A percentile compares a stretch with the other conserved stretches of the same genome.
phyloP scores from a whole-genome alignment of 1,140 invertebrate species.

The Fopius arisanus region DNA sequence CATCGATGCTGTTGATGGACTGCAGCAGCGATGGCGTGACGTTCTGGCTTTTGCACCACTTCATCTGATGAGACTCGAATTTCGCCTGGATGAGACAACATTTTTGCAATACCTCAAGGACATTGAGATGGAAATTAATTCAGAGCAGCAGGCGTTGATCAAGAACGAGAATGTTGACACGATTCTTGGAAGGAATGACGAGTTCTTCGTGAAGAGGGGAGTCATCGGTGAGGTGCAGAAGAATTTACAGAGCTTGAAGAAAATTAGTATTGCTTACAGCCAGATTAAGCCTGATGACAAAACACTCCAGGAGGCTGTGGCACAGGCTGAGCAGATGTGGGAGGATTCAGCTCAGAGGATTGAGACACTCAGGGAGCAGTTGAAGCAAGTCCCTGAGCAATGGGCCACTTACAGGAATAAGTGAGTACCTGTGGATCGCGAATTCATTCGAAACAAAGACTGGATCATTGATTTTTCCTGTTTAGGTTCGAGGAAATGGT shows the following conservation, averaged over 20 bases:
- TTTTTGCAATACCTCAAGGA: conserved; percentile 87
- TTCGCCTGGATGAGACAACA: conserved; percentile 83
- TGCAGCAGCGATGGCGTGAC: conserved; percentile 81
- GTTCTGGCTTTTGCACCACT: conserved; percentile 81
- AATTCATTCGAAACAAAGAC: not conserved
- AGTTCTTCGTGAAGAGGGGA: conserved; percentile 77
- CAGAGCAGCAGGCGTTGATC: conserved; percentile 85
- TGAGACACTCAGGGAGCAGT: conserved; percentile 75
- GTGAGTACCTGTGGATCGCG: conserved; percentile 54
- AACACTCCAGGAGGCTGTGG: conserved; percentile 70
- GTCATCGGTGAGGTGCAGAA: conserved; percentile 76
- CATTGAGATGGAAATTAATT: conserved; percentile 87
- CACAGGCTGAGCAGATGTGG: conserved; percentile 78
- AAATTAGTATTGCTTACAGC: conserved; percentile 71
- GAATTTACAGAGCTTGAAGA: conserved; percentile 79
- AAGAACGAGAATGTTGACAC: conserved; percentile 83
- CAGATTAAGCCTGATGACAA: conserved; percentile 73
- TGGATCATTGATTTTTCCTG: conserved; percentile 3
- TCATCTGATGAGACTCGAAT: conserved; percentile 89
- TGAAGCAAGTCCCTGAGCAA: conserved; percentile 88
- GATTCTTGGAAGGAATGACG: conserved; percentile 79
- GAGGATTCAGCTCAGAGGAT: conserved; percentile 74
- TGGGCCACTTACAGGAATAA: conserved; percentile 87
- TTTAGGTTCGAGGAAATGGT: conserved; percentile 81
- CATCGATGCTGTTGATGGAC: conserved; percentile 73